phyloP scores from a whole-genome alignment of 2,113 vertebrate genomes.

The Limanda limanda region DNA sequence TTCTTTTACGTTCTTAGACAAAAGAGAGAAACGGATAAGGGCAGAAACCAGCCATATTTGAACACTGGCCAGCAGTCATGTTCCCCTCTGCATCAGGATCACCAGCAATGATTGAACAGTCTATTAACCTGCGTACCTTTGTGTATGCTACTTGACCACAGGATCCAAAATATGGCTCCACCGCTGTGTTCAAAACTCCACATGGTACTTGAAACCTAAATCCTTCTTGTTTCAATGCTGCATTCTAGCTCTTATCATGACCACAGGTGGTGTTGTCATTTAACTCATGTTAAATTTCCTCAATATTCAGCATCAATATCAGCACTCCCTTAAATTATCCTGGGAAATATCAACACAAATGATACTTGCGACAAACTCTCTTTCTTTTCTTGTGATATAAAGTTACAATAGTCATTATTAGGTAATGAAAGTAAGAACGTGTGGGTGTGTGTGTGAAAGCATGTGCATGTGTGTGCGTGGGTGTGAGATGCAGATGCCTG shows the following conservation, averaged over 20 bases:
- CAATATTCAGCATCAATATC: background rate
- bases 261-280: too few species aligned
- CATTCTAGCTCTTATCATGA: background rate
- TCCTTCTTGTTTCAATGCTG: background rate
- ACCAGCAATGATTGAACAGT: background rate
- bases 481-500: slow-evolving; percentile 48
- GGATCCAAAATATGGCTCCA: background rate
- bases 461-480: slow-evolving; percentile 23
- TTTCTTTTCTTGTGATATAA: slow-evolving; percentile 7
- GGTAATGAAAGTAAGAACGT: background rate
- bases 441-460: slow-evolving; percentile 1
- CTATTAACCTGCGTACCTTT: background rate
- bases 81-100: too few species aligned
- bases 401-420: slow-evolving; percentile 9
- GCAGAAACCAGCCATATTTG: too few species aligned
- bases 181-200: too few species aligned
- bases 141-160: background rate
- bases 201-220: too few species aligned
- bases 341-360: too few species aligned
- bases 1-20: too few species aligned
- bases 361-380: too few species aligned
- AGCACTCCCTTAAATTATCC: too few species aligned
- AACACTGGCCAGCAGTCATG: background rate
- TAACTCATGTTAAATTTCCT: background rate
- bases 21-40: too few species aligned